Evolutionary conservation across 2,797 vertebrate species (phyloP), one percentile per base, ranked within the genome.

Genomic region (Centroberyx gerrardi): DNA sequence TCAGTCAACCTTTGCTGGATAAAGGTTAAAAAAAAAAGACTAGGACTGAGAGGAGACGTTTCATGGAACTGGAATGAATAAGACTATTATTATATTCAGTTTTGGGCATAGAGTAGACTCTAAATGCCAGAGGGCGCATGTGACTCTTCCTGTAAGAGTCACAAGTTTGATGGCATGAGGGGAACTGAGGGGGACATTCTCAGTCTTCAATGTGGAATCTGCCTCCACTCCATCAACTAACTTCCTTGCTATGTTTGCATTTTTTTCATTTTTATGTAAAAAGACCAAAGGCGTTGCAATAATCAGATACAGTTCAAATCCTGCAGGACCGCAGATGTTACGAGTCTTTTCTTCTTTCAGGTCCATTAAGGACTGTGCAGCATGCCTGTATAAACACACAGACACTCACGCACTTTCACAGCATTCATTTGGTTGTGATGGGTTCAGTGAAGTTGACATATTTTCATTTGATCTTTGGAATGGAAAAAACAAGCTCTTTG

Each of bases 381-480:
- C 36, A 49, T 54, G 53, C 62, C 27, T 63, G 48, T 31, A 56
- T 29, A 52, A 44, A 65, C 56, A 75, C 55, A 63, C 54, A 28
- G 14, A 55, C 55, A 46, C 60, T 28, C 46, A 36, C 49, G 12
- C 49, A 51, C 62, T 14, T 73, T 66, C 62, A 42, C 29, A 73
- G 65, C 55, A 49, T 78, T 81, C 42, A 73, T 82, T 80, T 77
- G 70, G 59, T 71, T 44, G 62, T 51, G 36, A 84, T 80, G 64
- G 52, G 72, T 79, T 85, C 79, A 90, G 33, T 76, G 42, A 78
- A 70, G 85, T 82, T 63, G 76, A 82, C 78, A 78, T 72, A 85
- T 81, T 91, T 90, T 76, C 62, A 83, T 88, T 90, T 93, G 75
- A 91, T 91, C 85, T 88, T 88, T 76, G 53, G 66, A 77, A 88